Evolutionary conservation across 2,797 vertebrate genomes (phyloP), one percentile per base, ranked within the genome.

Genomic region (Pipistrellus kuhlii): DNA sequence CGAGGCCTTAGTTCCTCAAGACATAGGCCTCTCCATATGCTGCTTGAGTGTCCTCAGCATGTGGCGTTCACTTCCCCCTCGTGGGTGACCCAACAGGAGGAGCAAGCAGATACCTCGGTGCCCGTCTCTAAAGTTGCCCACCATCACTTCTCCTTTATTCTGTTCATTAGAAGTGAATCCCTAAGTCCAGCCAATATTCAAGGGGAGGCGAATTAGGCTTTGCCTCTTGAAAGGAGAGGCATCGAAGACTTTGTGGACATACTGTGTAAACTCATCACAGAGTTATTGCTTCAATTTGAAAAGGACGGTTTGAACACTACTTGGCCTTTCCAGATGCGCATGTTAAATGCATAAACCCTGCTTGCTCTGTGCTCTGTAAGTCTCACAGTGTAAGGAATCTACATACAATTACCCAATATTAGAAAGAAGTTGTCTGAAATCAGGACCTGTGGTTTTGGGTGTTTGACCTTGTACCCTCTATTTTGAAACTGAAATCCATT

Each of bases 381-480:
- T 27, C 59, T 62, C 13, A 62, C 5, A 14, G 59, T 62, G 59
- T 62, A 57, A 38, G 15, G 55, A 38, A 30, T 53, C 77, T 72
- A 11, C 6, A 3, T 0, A 2, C 35, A 38, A 5, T 38, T 55
- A 8, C 21, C 71, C 38, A 35, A 6, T 35, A 32, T 18, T 51
- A 85, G 71, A 92, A 80, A 46, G 57, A 78, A 55, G 92, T 90
- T 81, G 64, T 76, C 66, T 83, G 53, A 83, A 80, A 75, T 46
- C 44, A 72, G 66, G 38, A 32, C 30, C 78, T 21, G 27, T 41
- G 35, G 27, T 64, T 86, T 59, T 48, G 62, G 59, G 71, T 17
- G 72, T 81, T 82, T 85, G 90, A 83, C 66, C 62, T 75, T 23
- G 1, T 35, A 62, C 3, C 59, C 72, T 89, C 27, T 48, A 5